phyloP scores from a whole-genome alignment of 1,140 invertebrate species.

The Cataglyphis hispanica region DNA sequence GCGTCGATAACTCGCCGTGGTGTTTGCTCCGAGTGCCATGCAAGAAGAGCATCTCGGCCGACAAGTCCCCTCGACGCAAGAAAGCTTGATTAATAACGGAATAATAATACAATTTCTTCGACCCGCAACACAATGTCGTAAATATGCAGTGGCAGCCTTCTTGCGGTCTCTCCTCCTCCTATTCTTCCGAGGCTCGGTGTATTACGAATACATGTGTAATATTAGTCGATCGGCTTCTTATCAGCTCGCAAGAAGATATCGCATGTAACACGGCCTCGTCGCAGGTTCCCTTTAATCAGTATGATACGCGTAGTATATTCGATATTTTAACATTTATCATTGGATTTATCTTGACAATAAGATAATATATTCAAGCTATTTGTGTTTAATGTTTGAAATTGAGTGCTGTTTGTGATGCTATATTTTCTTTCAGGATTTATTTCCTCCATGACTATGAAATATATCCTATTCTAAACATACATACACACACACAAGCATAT shows the following conservation, averaged over 20 bases:
- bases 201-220: constrained; percentile 58
- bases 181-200: neutral
- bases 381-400: neutral
- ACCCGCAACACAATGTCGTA: constrained; percentile 40
- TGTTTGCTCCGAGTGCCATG: constrained; percentile 71
- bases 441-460: neutral
- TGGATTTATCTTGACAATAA: neutral
- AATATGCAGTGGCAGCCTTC: constrained; percentile 27
- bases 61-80: constrained; percentile 68
- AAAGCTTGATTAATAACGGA: constrained; percentile 82
- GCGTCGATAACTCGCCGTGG: constrained; percentile 75
- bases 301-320: neutral
- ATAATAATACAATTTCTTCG: constrained; percentile 77
- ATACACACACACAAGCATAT: neutral
- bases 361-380: neutral
- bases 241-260: constrained; percentile 42
- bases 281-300: constrained; percentile 10
- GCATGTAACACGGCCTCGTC: constrained; percentile 15
- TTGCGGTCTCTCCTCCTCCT: constrained; percentile 21
- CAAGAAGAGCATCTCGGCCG: constrained; percentile 75
- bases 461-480: neutral
- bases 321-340: neutral
- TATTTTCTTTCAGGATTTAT: neutral
- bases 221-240: constrained; percentile 48
- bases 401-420: neutral